Evolutionary conservation across 2,888 invertebrate genomes (phyloP), one percentile per base, ranked within the genome.

Genomic region (Mechanitis mazaeus): DNA sequence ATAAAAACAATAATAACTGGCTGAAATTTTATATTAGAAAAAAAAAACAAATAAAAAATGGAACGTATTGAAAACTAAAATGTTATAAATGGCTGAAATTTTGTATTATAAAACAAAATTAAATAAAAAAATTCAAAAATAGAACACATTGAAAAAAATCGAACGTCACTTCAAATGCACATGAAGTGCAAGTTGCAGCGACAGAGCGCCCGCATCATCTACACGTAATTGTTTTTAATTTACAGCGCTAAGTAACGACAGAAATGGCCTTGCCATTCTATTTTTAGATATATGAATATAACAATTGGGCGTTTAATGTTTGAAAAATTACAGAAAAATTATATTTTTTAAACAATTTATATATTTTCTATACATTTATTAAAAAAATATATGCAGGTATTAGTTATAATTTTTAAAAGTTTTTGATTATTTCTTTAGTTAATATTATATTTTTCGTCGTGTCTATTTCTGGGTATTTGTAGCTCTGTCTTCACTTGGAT

Each of bases 121-220:
- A 7, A 38, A 31, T 7, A 31, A 50, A 50, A 31, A 7, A 31
- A 11, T 53, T 58, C 3, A 38, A 58, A 58, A 11, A 38, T 47
- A 20, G 28, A 53, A 33, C 54, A 33, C 45, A 54, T 46, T 33
- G 56, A 54, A 20, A 56, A 56, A 42, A n/a, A 45, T 31, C 42
- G 45, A 45, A 56, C 28, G 20, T 42, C 45, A 45, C 28, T 56
- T 54, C 11, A 33, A 54, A 38, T 54, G 54, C 38, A 38, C 20
- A 62, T 64, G 46, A 47, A 60, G 58, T 66, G 69, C 69, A 72
- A 64, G 70, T 65, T 69, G 69, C 70, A 71, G 68, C 68, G 70
- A 88, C 88, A 89, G 78, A 69, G 79, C 65, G 75, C 89, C 89
- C 89, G 89, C 85, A 89, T 89, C 87, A 87, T 88, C 84, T 80